phyloP scores from a whole-genome alignment of 2,113 vertebrate genomes.

The Ranitomeya variabilis region DNA sequence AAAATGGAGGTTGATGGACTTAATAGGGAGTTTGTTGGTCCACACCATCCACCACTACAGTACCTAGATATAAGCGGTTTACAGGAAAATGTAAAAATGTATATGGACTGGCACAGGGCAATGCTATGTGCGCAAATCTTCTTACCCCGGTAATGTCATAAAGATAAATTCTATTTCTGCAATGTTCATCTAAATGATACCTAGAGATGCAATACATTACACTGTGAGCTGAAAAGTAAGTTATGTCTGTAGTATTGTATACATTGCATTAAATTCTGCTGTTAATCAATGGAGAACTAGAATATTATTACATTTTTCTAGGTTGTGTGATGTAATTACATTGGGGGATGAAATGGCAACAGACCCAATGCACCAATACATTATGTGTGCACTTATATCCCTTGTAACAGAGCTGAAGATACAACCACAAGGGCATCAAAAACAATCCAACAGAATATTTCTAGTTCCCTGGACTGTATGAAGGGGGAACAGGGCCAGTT shows the following conservation, averaged over 20 bases:
- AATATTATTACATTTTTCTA: slow-evolving; percentile 3
- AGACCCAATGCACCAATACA: neutral
- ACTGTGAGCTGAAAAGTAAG: neutral
- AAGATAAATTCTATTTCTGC: neutral
- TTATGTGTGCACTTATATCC: neutral
- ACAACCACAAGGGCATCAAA: neutral
- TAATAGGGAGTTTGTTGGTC: neutral
- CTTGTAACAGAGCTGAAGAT: neutral
- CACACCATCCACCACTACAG: neutral
- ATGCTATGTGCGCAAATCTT: neutral
- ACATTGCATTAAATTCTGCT: neutral
- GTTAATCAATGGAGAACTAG: neutral
- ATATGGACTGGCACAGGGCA: neutral
- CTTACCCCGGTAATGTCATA: neutral
- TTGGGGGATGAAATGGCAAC: neutral
- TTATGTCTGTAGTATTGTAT: neutral
- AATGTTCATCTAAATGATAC: neutral
- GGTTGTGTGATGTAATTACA: neutral
- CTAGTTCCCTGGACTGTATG: neutral
- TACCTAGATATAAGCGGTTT: neutral
- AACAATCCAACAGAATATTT: neutral
- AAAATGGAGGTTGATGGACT: neutral
- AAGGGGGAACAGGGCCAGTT: neutral
- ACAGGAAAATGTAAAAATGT: neutral
- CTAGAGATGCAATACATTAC: neutral